phyloP scores from a whole-genome alignment of 2,888 invertebrate species.

The Cheilosia vernalis region DNA sequence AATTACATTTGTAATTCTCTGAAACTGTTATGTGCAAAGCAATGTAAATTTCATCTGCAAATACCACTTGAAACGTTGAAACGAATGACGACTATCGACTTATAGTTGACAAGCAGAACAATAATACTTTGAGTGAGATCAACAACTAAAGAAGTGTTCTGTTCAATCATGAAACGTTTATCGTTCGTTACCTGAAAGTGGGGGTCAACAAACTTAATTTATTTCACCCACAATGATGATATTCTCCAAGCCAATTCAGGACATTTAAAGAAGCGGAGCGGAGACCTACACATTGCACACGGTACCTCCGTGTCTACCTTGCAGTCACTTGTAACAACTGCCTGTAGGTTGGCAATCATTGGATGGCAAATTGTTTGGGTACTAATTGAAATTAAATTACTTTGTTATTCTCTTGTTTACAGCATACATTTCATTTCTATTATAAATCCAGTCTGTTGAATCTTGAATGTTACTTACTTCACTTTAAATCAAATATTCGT shows the following conservation, averaged over 20 bases:
- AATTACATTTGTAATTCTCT: background rate
- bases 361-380: background rate
- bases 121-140: background rate
- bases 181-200: background rate
- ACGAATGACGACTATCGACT: background rate
- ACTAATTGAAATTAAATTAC: background rate
- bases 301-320: background rate
- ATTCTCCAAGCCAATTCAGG: background rate
- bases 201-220: conserved; percentile 4
- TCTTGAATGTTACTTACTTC: too few species aligned
- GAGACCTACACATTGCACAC: background rate
- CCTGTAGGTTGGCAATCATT: background rate
- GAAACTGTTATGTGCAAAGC: background rate
- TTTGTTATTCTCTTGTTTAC: background rate
- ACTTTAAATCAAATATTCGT: too few species aligned
- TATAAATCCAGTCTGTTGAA: too few species aligned
- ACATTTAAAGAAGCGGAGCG: background rate
- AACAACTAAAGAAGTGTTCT: background rate
- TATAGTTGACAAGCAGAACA: background rate
- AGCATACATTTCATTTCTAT: background rate
- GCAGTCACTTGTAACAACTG: background rate
- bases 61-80: background rate
- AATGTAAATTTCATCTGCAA: background rate
- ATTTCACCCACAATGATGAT: background rate
- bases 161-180: background rate